phyloP scores from a whole-genome alignment of 2,888 invertebrate genomes.

The Tenthredo amoena region DNA sequence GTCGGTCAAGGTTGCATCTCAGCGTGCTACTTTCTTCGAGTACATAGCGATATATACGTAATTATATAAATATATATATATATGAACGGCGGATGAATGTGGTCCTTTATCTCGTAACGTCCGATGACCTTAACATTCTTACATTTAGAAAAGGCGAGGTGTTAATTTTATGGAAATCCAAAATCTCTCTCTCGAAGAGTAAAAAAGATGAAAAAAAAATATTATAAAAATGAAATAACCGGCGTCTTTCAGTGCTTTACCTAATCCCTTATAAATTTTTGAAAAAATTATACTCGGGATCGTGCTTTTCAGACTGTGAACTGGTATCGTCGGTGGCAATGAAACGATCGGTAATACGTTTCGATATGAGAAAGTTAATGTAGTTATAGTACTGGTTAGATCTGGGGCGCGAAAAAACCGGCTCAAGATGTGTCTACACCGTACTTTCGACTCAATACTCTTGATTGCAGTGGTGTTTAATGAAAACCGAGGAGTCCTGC shows the following conservation, averaged over 20 bases:
- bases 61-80: neutral
- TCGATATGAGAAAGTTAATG: constrained; percentile 3
- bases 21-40: constrained; percentile 47
- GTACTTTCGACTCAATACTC: neutral
- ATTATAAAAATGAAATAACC: neutral
- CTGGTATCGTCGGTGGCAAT: neutral
- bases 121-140: neutral
- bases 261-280: neutral
- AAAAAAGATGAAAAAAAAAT: neutral
- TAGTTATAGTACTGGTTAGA: neutral
- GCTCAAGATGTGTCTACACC: neutral
- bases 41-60: neutral
- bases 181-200: neutral
- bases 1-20: constrained; percentile 50
- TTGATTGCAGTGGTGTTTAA: neutral
- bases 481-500: neutral
- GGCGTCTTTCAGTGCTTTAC: neutral
- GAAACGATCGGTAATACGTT: neutral
- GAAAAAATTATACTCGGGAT: neutral
- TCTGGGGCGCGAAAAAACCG: constrained; percentile 21
- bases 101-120: constrained; percentile 27
- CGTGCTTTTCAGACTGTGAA: neutral
- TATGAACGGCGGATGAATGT: neutral
- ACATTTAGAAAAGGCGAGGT: neutral
- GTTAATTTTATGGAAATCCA: neutral